Evolutionary conservation across 2,113 vertebrate genomes (phyloP), one percentile per base, ranked within the genome.

Genomic region (Labrus mixtus): DNA sequence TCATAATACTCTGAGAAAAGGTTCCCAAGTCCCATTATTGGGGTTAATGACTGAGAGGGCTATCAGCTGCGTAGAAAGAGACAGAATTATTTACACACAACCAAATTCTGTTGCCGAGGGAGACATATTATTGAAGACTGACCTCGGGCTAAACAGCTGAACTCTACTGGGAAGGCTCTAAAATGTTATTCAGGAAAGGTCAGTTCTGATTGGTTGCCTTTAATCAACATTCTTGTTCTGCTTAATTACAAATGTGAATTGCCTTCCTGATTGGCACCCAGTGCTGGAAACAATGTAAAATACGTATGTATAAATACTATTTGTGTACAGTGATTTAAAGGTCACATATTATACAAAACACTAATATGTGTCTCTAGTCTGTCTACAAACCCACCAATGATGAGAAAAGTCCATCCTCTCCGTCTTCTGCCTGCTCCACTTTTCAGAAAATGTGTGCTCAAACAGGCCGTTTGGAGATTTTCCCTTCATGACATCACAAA

Each of bases 1-100:
- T 81, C 81, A 64, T 83, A 81, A 83, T 11, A 70, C 56, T 51
- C 39, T 51, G 53, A 89, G 78, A 79, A 79, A 79, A 66, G 60
- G 45, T 68, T 56, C 25, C 45, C 2, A 53, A 76, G 57, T 51
- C 54, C 45, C 68, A 73, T 82, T 79, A 86, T 72, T 77, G 41
- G 36, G 68, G 71, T 77, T 85, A 91, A 89, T 88, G 68, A 86
- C 68, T 51, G 15, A n/a, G 64, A 68, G 76, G 61, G 61, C 55
- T 56, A 75, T 73, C 36, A 59, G 63, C 48, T 55, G 61, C 45
- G 74, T 45, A 23, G 43, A 65, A 76, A 73, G 17, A 85, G 56
- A 65, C 63, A 68, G 41, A 71, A 68, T 78, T 76, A 53, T 81
- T 86, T 82, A 70, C 57, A 70, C 51, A 17, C n/a, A 43, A 57